Conservation (phyloP, 2,113 vertebrate species). For the Pardalotus punctatus region DNA sequence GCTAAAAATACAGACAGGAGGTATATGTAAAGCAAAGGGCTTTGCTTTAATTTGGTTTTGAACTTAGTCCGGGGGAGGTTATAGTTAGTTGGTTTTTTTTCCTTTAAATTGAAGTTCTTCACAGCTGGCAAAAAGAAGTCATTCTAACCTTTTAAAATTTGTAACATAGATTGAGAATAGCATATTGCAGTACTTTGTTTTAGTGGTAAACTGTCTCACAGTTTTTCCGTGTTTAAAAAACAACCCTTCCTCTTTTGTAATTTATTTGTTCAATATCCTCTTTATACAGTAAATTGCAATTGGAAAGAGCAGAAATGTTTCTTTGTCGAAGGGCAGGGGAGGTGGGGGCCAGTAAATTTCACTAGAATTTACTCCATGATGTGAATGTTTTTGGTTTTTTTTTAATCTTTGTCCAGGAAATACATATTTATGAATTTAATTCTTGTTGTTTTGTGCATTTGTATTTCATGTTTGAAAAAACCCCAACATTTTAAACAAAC, state of each 20-base stretch:
- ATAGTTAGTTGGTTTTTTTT: neutral
- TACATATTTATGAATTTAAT: neutral
- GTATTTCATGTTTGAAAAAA: neutral
- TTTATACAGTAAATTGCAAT: neutral
- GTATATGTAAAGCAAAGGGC: neutral
- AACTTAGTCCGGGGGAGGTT: neutral
- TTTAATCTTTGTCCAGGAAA: neutral
- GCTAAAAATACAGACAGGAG: neutral
- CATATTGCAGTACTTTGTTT: neutral
- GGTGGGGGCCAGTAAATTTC: accelerated
- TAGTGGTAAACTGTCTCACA: neutral
- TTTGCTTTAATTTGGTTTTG: neutral
- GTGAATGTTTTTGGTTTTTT: neutral
- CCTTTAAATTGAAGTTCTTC: neutral
- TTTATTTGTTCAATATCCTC: neutral
- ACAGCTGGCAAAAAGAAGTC: neutral
- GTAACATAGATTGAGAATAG: neutral
- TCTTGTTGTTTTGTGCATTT: neutral
- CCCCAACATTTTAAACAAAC: neutral
- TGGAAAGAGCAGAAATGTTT: neutral
- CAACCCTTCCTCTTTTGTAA: neutral
- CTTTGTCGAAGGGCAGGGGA: neutral
- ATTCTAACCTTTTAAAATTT: neutral
- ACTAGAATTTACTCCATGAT: neutral
- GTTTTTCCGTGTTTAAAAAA: neutral